Evolutionary conservation across 2,113 vertebrate species (phyloP).

Genomic region (Egretta garzetta): DNA sequence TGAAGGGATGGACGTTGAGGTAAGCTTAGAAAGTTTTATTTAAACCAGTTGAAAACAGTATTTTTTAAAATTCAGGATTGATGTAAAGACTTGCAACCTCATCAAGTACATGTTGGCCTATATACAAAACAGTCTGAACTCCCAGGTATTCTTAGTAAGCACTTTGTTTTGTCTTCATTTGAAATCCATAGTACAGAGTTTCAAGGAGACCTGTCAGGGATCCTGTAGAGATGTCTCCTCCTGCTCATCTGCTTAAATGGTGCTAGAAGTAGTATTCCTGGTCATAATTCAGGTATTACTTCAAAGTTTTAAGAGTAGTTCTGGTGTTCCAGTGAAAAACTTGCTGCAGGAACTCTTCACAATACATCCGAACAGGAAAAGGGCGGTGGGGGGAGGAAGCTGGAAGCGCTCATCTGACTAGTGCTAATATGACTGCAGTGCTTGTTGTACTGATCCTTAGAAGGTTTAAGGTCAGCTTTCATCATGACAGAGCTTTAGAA

Average conservation of each 20-base stretch:
- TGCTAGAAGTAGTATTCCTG: neutral
- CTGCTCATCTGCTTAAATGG: neutral
- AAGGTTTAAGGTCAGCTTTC: neutral
- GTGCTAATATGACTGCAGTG: neutral
- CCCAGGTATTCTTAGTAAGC: neutral
- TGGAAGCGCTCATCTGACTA: neutral
- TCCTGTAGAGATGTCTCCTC: neutral
- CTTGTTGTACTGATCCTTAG: neutral
- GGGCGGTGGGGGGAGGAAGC: neutral
- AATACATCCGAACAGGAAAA: neutral
- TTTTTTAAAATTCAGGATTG: neutral
- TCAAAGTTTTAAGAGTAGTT: neutral
- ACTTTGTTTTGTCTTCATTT: neutral
- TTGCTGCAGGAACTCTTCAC: neutral
- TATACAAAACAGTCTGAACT: neutral
- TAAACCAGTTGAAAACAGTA: neutral
- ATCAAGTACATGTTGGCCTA: neutral
- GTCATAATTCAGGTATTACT: neutral
- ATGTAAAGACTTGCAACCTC: neutral
- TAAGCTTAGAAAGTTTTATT: neutral
- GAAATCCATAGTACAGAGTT: neutral
- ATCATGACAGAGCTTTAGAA: neutral
- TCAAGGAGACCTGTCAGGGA: neutral
- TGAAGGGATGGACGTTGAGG: neutral
- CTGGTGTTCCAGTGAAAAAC: neutral